Percentiles rank a stretch among this genome's conserved stretches.
Conservation (phyloP, 2,888 invertebrate genomes). For the Tenthredo distinguenda region DNA sequence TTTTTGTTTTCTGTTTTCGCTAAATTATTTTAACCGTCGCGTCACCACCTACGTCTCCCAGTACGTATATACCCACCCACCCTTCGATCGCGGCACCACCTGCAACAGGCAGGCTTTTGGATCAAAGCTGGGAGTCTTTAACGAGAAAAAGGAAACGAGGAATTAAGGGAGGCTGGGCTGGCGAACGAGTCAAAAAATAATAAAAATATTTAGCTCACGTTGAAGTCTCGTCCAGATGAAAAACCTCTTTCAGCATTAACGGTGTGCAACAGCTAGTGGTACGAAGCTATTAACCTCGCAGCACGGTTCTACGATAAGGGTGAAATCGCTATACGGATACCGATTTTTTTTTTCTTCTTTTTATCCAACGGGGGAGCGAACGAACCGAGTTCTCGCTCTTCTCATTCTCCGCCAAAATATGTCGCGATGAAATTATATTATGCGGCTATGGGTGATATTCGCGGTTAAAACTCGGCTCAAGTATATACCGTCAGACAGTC, state of each 20-base stretch:
- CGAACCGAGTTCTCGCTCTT: neutral
- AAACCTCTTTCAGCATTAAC: neutral
- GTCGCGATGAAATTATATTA: slow-evolving; percentile 4
- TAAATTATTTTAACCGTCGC: neutral
- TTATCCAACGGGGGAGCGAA: neutral
- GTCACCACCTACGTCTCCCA: neutral
- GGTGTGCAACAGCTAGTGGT: neutral
- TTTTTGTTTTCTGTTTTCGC: neutral
- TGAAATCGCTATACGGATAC: neutral
- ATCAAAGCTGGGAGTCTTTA: neutral
- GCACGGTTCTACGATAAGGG: neutral
- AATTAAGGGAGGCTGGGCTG: neutral
- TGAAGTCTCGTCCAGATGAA: neutral
- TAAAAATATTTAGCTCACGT: neutral
- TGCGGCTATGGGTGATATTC: neutral
- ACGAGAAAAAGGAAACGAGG: neutral
- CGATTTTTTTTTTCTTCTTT: neutral
- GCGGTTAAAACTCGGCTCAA: slow-evolving; percentile 5
- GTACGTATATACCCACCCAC: neutral
- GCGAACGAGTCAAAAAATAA: neutral
- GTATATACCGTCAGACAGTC: neutral
- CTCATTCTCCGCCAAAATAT: neutral
- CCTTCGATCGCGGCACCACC: neutral
- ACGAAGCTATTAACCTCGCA: neutral
- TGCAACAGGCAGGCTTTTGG: slow-evolving; percentile 4